phyloP scores from a whole-genome alignment of 2,888 invertebrate genomes.

The Drosophila kanekoi region DNA sequence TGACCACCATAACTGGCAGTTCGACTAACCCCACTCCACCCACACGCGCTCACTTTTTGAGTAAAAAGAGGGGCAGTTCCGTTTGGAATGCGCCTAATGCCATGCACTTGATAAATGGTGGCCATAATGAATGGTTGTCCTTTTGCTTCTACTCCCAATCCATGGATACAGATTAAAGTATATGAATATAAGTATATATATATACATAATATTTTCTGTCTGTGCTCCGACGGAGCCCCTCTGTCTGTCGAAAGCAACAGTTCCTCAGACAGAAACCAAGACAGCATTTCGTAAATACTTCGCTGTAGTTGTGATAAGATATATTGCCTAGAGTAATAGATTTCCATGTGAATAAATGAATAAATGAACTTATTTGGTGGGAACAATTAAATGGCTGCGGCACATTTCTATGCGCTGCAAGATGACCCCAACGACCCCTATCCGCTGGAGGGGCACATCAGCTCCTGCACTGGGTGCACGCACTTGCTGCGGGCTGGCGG shows the following conservation, averaged over 20 bases:
- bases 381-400: slow-evolving; percentile 31
- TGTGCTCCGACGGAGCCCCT: too few species aligned
- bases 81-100: slow-evolving; percentile 36
- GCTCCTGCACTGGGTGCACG: not conserved
- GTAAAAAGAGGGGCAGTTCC: slow-evolving; percentile 18
- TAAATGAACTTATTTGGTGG: slow-evolving; percentile 37
- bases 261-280: too few species aligned
- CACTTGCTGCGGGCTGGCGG: not conserved
- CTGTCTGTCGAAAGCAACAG: too few species aligned
- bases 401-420: slow-evolving; percentile 12
- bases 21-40: not conserved
- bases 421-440: slow-evolving; percentile 31
- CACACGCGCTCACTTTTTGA: too few species aligned
- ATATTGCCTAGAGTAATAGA: slow-evolving; percentile 5
- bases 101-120: slow-evolving; percentile 56
- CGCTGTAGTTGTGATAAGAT: slow-evolving; percentile 9
- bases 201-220: slow-evolving; percentile 12
- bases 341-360: slow-evolving; percentile 20
- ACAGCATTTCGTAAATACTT: too few species aligned
- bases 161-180: slow-evolving; percentile 31
- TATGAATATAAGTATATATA: slow-evolving; percentile 21
- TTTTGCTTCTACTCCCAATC: slow-evolving; percentile 7
- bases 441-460: not conserved
- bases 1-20: slow-evolving; percentile 57
- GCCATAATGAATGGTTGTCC: slow-evolving; percentile 59